A percentile compares a stretch with the other conserved stretches of the same genome.
Evolutionary conservation across 2,888 invertebrate species (phyloP).

Genomic region (Macropis europaea): DNA sequence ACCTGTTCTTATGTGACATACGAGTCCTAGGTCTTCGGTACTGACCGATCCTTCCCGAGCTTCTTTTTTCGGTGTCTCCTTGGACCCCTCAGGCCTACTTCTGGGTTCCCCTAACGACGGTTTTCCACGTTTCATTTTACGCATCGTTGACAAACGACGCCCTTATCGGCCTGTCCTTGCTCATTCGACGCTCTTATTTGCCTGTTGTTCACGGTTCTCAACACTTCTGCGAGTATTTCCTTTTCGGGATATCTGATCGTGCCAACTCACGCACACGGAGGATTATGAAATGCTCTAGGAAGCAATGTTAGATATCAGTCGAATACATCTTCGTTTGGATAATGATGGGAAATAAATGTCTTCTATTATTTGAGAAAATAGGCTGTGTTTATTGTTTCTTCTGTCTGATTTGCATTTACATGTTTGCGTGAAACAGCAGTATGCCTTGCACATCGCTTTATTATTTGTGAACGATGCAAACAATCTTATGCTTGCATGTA

Average conservation of each 20-base stretch:
- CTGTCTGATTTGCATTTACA: too few relatives aligned
- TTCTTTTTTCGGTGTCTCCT: not conserved
- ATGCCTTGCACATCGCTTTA: too few relatives aligned
- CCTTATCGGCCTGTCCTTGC: not conserved
- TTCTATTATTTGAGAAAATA: too few relatives aligned
- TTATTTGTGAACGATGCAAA: too few relatives aligned
- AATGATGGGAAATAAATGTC: too few relatives aligned
- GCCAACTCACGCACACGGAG: not conserved
- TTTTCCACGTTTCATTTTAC: not conserved
- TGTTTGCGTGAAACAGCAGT: too few relatives aligned
- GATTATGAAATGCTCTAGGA: not conserved
- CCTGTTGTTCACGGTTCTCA: not conserved
- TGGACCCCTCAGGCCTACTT: not conserved
- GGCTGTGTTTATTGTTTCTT: too few relatives aligned
- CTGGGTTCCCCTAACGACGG: not conserved
- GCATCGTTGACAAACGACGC: not conserved
- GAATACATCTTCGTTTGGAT: too few relatives aligned
- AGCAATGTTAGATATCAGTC: too few relatives aligned
- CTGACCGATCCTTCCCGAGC: conserved; percentile 34
- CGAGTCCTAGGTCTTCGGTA: conserved; percentile 35
- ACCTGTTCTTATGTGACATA: conserved; percentile 41
- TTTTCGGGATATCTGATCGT: not conserved
- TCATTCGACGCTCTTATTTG: not conserved
- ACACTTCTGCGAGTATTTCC: not conserved
- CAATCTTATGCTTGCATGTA: too few relatives aligned